Percentiles rank a stretch among this genome's conserved stretches.
Evolutionary conservation across 2,888 invertebrate genomes (phyloP).

Genomic region (Dasypogon diadema): DNA sequence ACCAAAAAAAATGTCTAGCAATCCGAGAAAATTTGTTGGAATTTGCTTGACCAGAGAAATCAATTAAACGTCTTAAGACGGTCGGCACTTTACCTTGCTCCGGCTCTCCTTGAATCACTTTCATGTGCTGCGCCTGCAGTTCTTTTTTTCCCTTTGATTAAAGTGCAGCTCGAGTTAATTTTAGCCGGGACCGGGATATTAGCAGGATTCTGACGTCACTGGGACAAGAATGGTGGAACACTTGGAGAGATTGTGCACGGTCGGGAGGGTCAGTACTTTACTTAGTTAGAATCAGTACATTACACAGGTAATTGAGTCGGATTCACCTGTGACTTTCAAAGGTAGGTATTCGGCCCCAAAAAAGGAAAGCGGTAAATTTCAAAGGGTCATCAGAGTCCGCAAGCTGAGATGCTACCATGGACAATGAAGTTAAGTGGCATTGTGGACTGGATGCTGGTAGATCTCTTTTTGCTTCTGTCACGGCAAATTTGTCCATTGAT

Average conservation of each 20-base stretch:
- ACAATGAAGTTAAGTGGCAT: slow-evolving; percentile 21
- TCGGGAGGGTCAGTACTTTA: not conserved
- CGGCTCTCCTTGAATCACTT: not conserved
- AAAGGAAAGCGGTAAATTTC: slow-evolving; percentile 42
- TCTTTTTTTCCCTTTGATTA: slow-evolving; percentile 23
- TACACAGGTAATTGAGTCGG: slow-evolving; percentile 11
- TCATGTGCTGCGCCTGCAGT: slow-evolving; percentile 1
- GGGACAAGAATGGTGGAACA: not conserved
- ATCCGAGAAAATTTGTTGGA: slow-evolving; percentile 40
- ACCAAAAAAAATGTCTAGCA: not conserved
- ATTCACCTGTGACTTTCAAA: slow-evolving; percentile 31
- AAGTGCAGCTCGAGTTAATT: slow-evolving; percentile 17
- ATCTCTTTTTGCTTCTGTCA: not conserved
- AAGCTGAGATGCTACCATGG: not conserved
- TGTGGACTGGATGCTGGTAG: not conserved
- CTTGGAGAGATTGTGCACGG: not conserved
- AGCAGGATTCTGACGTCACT: slow-evolving; percentile 31
- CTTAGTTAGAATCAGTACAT: not conserved
- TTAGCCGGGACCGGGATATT: slow-evolving; percentile 7
- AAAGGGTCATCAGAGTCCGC: slow-evolving; percentile 13
- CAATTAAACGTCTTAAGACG: slow-evolving; percentile 25
- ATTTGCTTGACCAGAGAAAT: slow-evolving; percentile 47
- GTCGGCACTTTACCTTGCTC: not conserved
- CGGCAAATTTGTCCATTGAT: not conserved
- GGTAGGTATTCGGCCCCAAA: not conserved